phyloP scores from a whole-genome alignment of 2,113 vertebrate genomes.

The Varanus salvator region DNA sequence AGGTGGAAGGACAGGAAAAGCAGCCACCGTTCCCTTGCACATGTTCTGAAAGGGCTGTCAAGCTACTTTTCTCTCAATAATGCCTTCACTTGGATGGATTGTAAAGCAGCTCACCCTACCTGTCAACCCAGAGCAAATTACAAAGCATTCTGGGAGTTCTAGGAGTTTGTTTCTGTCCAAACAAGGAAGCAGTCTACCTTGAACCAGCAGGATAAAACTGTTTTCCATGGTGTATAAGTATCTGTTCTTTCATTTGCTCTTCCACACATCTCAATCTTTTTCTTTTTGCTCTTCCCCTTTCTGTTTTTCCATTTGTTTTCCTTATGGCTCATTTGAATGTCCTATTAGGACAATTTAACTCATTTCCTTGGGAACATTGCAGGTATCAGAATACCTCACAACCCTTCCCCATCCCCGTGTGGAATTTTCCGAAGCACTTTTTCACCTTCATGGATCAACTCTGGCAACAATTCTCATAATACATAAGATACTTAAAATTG shows the following conservation, averaged over 20 bases:
- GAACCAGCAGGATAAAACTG: neutral
- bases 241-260: neutral
- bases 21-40: neutral
- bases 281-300: neutral
- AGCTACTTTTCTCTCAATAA: neutral
- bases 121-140: neutral
- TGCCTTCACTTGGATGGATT: no score
- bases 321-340: neutral
- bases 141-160: no score
- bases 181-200: no score
- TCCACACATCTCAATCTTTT: neutral
- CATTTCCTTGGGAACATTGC: neutral
- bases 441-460: neutral
- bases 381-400: neutral
- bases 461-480: constrained; percentile 43
- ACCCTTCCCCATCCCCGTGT: neutral
- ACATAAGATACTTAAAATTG: constrained; percentile 42
- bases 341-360: neutral
- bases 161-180: no score
- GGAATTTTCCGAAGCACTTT: constrained; percentile 36
- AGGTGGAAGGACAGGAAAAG: neutral
- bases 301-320: constrained; percentile 2
- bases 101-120: neutral
- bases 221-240: neutral
- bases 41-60: neutral